Evolutionary conservation across 1,140 invertebrate genomes (phyloP), one percentile per base, ranked within the genome.

Genomic region (Macrocentrus cingulum): DNA sequence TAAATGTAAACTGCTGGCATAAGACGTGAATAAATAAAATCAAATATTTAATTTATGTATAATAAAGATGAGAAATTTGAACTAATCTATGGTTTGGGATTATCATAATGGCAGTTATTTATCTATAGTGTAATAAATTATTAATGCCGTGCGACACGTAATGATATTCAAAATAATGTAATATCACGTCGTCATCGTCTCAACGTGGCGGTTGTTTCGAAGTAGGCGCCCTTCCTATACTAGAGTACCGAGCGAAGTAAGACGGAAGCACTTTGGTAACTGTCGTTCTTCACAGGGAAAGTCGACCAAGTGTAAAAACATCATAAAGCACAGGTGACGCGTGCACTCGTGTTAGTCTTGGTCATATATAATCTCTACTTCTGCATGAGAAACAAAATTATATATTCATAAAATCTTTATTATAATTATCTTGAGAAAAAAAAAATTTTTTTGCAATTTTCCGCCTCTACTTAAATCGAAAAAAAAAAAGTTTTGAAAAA

Each of bases 91-190:
- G 25, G 25, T 9, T 9, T n/a, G 7, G 8, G 13, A 39, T 39
- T 8, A 39, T n/a, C 36, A 39, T 39, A n/a, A 39, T 39, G 3
- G 3, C 7, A 11, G 36, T 39, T 39, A 8, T 39, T 15, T n/a
- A n/a, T 15, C 8, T 39, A n/a, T 39, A 39, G 13, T 39, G 7
- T 39, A 15, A 39, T 39, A 6, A 34, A 34, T 34, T 7, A 34
- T 39, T 39, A 39, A n/a, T n/a, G 15, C 13, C 7, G 3, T n/a
- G 13, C 36, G 36, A 22, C 49, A 44, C 60, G 46, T 58, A 39
- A 68, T 66, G 52, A 74, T 75, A 76, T 70, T 77, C 67, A 69
- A 63, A 71, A 67, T 74, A 72, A 66, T 66, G 66, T 67, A 67
- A 76, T 77, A 76, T 74, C 71, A 71, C 69, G 67, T 63, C 64